Evolutionary conservation across 2,888 invertebrate genomes (phyloP).

Genomic region (Cabera pusaria): DNA sequence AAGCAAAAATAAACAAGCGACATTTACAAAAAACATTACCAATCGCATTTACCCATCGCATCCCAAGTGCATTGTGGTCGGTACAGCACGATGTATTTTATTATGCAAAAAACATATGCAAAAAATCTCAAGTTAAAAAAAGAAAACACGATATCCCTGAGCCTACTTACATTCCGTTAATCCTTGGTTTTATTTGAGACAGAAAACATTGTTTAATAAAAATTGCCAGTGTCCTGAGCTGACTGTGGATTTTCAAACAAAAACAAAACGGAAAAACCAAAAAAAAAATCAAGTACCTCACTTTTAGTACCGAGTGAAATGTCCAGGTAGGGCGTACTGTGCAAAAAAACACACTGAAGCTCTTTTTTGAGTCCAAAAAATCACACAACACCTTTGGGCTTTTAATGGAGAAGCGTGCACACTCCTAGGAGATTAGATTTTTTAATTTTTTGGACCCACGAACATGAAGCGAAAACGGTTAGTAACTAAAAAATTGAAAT

Average conservation of each 20-base stretch:
- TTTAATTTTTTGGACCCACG: constrained; percentile 80
- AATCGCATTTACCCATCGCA: constrained; percentile 53
- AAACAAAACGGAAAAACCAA: constrained; percentile 47
- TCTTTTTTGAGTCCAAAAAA: constrained; percentile 75
- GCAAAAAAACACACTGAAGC: constrained; percentile 76
- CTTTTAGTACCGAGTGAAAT: constrained; percentile 70
- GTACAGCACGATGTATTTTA: constrained; percentile 48
- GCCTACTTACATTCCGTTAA: constrained; percentile 68
- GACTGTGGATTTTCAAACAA: constrained; percentile 45
- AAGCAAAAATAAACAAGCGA: constrained; percentile 31
- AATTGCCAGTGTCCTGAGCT: constrained; percentile 69
- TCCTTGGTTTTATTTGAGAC: constrained; percentile 52
- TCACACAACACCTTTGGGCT: constrained; percentile 79
- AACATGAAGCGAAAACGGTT: constrained; percentile 55
- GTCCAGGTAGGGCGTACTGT: constrained; percentile 75
- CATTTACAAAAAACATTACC: constrained; percentile 59
- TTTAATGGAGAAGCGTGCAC: constrained; percentile 45
- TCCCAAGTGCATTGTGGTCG: constrained; percentile 58
- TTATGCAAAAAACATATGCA: constrained; percentile 51
- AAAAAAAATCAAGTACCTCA: constrained; percentile 64
- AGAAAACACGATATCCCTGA: too few species aligned
- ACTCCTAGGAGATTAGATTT: constrained; percentile 61
- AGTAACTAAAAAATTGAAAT: constrained; percentile 47
- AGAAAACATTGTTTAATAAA: constrained; percentile 39
- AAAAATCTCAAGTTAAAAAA: constrained; percentile 31